Conservation (phyloP, 1,140 invertebrate genomes). For the Eumeta japonica region DNA sequence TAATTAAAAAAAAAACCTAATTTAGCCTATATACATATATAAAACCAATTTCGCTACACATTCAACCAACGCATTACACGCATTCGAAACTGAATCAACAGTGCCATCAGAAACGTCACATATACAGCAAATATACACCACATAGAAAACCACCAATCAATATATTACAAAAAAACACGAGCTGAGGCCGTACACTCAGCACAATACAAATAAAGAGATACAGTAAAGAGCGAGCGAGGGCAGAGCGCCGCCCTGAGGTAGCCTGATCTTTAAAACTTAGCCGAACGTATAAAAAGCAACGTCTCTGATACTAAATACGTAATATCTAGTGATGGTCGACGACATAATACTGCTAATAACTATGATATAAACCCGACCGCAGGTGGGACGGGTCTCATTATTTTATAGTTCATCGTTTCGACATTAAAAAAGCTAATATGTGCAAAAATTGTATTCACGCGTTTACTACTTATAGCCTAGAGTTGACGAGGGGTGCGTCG, state of each 20-base stretch:
- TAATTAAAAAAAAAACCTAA: no score
- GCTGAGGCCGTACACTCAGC: no score
- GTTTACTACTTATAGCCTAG: constrained; percentile 26
- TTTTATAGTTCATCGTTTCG: background rate
- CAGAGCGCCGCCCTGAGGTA: constrained; percentile 46
- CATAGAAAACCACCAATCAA: no score
- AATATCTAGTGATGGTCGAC: constrained; percentile 12
- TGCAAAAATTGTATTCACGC: constrained; percentile 11
- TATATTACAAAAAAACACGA: constrained; percentile 14
- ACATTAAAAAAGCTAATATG: constrained; percentile 6
- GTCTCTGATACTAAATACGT: constrained; percentile 19
- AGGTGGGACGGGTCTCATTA: background rate
- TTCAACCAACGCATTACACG: no score
- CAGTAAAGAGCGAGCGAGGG: no score
- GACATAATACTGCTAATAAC: constrained; percentile 48
- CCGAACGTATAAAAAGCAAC: constrained; percentile 20
- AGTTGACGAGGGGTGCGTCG: no score
- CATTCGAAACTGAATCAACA: no score
- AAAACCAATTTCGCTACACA: no score
- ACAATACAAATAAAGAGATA: no score
- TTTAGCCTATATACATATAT: no score
- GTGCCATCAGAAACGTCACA: no score
- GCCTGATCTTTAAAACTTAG: constrained; percentile 29
- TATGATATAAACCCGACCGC: constrained; percentile 18
- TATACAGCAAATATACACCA: no score